Conservation (phyloP, 2,888 invertebrate species). For the Diadegma fenestrale region DNA sequence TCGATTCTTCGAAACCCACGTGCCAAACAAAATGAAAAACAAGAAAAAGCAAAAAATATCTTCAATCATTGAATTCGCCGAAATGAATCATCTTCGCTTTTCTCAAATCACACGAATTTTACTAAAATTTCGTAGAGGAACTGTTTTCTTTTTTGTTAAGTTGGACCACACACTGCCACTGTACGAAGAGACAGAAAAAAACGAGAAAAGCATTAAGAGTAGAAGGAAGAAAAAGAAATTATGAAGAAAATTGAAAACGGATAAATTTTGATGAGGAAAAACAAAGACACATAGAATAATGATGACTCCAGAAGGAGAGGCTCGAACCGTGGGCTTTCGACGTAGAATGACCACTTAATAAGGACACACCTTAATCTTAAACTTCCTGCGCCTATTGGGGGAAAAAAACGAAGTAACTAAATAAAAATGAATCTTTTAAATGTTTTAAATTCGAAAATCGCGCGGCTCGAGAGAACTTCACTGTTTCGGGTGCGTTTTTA, state of each 20-base stretch:
- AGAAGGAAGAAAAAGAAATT: constrained; percentile 8
- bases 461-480: constrained; percentile 38
- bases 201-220: constrained; percentile 9
- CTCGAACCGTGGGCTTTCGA: constrained; percentile 77
- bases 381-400: constrained; percentile 73
- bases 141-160: constrained; percentile 67
- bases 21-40: constrained; percentile 52
- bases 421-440: constrained; percentile 29
- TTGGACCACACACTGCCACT: constrained; percentile 79
- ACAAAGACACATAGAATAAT: neutral
- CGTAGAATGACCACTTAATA: constrained; percentile 81
- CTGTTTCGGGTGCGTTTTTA: constrained; percentile 5
- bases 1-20: constrained; percentile 53
- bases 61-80: constrained; percentile 15
- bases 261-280: neutral
- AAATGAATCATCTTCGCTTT: constrained; percentile 25
- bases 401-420: constrained; percentile 16
- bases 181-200: constrained; percentile 46
- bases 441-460: constrained; percentile 26
- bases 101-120: constrained; percentile 49
- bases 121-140: constrained; percentile 67
- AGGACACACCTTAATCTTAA: constrained; percentile 74
- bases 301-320: constrained; percentile 73
- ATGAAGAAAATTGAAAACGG: constrained; percentile 13
- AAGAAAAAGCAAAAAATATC: constrained; percentile 15